Evolutionary conservation across 2,113 vertebrate species (phyloP).

Genomic region (Platysteira castanea): DNA sequence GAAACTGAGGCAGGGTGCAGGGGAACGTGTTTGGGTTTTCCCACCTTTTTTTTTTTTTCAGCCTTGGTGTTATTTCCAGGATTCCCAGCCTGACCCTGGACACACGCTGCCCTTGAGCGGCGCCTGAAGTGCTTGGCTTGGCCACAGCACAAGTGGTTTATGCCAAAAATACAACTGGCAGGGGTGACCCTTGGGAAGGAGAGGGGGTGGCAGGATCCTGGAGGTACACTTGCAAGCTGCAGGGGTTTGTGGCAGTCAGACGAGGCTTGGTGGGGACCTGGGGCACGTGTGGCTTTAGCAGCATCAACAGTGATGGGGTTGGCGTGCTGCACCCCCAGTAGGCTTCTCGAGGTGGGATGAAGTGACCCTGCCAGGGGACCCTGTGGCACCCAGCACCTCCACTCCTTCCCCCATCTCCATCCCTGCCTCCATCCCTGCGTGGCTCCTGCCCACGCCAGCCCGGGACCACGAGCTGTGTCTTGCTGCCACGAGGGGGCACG

Average conservation of each 20-base stretch:
- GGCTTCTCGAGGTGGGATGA: not conserved
- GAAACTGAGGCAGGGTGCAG: not conserved
- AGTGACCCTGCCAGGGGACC: not conserved
- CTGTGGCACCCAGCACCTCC: not conserved
- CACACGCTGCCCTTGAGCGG: not conserved
- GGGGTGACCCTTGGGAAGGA: not conserved
- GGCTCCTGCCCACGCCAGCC: not conserved
- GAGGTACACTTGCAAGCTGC: not conserved
- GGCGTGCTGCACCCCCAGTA: not conserved
- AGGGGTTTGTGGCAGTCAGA: not conserved
- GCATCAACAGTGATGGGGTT: not conserved
- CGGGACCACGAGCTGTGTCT: not conserved
- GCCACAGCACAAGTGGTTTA: not conserved
- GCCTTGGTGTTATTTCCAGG: constrained; percentile 28
- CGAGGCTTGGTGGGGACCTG: too few relatives aligned
- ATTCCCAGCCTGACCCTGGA: not conserved
- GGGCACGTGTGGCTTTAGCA: fast-evolving
- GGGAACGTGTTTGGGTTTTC: not conserved
- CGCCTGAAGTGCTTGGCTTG: constrained; percentile 26
- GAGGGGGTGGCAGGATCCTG: fast-evolving
- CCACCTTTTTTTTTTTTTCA: not conserved
- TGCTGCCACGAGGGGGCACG: constrained; percentile 59
- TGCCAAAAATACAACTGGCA: not conserved
- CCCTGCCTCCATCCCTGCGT: not conserved
- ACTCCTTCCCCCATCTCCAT: not conserved